Evolutionary conservation across 1,140 invertebrate genomes (phyloP).

Genomic region (Stenopsyche tienmushanensis): DNA sequence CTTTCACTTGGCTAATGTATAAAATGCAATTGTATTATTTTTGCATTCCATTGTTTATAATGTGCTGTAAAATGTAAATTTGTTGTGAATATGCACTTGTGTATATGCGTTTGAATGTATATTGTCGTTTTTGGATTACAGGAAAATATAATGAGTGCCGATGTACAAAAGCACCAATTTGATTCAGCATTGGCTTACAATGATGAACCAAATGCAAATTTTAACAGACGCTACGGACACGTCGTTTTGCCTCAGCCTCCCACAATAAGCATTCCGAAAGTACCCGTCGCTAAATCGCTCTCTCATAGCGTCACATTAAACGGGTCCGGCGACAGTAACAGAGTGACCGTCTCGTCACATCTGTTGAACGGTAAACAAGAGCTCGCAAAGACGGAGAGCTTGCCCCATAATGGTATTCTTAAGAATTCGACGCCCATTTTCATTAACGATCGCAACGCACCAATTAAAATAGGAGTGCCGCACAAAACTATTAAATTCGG

Average conservation of each 20-base stretch:
- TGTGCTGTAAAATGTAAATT: too few species aligned
- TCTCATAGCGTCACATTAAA: constrained; percentile 37
- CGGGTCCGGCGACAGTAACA: constrained; percentile 42
- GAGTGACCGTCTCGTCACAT: constrained; percentile 26
- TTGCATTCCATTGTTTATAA: too few species aligned
- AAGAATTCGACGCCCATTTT: constrained; percentile 44
- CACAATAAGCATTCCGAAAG: constrained; percentile 55
- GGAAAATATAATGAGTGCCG: constrained; percentile 9
- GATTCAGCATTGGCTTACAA: constrained; percentile 38
- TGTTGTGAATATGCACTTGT: too few species aligned
- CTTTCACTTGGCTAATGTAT: too few species aligned
- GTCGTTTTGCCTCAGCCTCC: constrained; percentile 55
- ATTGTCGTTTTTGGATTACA: constrained; percentile 12
- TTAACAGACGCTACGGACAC: constrained; percentile 57
- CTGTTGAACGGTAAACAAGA: constrained; percentile 34
- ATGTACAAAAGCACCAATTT: constrained; percentile 45
- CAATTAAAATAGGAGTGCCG: constrained; percentile 43
- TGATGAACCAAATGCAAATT: constrained; percentile 50
- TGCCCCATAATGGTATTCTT: constrained; percentile 46
- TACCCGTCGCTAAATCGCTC: constrained; percentile 48
- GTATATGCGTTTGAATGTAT: too few species aligned
- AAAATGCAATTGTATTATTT: too few species aligned
- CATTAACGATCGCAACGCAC: constrained; percentile 39
- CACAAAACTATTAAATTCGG: constrained; percentile 52
- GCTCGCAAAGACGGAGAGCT: constrained; percentile 38